Percentiles rank a stretch among this genome's conserved stretches.
These are phyloP conservation scores for Scaptomyza tumidula DNA, from an alignment of 2,888 invertebrate genomes.

Conservation along the genomic window DNA sequence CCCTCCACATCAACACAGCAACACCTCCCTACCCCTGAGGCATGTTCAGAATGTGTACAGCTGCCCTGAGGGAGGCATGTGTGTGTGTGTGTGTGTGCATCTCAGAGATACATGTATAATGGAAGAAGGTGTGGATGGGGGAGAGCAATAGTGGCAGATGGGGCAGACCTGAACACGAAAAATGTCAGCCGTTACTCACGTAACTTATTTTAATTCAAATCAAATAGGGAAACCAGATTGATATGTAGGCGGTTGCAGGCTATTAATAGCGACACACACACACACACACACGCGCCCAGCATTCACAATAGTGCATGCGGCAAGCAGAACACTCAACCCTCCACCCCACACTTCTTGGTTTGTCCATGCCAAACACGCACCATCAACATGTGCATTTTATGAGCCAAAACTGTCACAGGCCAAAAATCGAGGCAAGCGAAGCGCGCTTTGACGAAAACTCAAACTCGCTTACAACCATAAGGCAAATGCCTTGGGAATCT, in stretches of 20 bases:
- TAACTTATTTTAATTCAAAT: slow-evolving; percentile 80
- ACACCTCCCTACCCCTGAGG: slow-evolving; percentile 1
- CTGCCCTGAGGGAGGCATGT: slow-evolving; percentile 10
- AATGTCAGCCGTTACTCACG: slow-evolving; percentile 73
- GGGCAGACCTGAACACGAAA: slow-evolving; percentile 42
- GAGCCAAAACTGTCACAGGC: slow-evolving; percentile 55
- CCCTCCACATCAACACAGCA: slow-evolving; percentile 8
- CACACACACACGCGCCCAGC: slow-evolving; percentile 33
- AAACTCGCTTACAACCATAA: slow-evolving; percentile 22
- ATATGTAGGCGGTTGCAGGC: slow-evolving; percentile 50
- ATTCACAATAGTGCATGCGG: slow-evolving; percentile 49
- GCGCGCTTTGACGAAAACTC: slow-evolving; percentile 32
- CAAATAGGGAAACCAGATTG: slow-evolving; percentile 68
- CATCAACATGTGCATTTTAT: slow-evolving; percentile 79
- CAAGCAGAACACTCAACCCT: too few species aligned
- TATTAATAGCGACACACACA: slow-evolving; percentile 29
- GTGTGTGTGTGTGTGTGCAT: slow-evolving; percentile 39
- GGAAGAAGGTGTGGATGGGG: neutral
- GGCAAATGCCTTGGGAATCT: slow-evolving; percentile 63
- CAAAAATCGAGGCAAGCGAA: slow-evolving; percentile 1
- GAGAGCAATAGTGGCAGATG: slow-evolving; percentile 10
- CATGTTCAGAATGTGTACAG: slow-evolving; percentile 17
- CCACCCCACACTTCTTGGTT: slow-evolving; percentile 6
- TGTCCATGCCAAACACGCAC: slow-evolving; percentile 73
- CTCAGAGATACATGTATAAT: slow-evolving; percentile 48